Evolutionary conservation across 30 jellyfish, hydroid and myxozoan species (phyloP), one percentile per base, ranked within the genome.

Genomic region (Chrysaora quinquecirrha): DNA sequence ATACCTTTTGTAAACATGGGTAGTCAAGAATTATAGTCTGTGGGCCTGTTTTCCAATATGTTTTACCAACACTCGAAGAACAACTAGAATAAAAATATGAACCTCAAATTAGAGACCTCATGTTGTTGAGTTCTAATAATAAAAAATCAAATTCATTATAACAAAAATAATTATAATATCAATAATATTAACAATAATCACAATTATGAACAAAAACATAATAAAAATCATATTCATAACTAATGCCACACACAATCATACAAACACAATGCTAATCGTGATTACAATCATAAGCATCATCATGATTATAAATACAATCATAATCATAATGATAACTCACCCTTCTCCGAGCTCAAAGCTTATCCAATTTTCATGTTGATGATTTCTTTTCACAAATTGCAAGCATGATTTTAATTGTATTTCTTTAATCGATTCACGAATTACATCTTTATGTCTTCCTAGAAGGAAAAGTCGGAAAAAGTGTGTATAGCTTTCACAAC

Each of bases 51-150:
- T 81, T 75, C 95, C 95, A 84, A 29, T 84, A 84, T 31, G 86
- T 46, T 43, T 74, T 84, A 4, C 95, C 95, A 63, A 84, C 95
- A 67, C 95, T 84, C 7, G 95, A 84, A 11, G 95, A 84, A 56
- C 95, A 84, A 11, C 95, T 84, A 18, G 24, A 47, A 84, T 1
- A 22, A 78, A 30, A 30, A 34, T n/a, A 38, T 6, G 14, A 38
- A 38, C n/a, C n/a, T n/a, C n/a, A n/a, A n/a, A n/a, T n/a, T n/a
- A n/a, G n/a, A n/a, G n/a, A n/a, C n/a, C n/a, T n/a, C n/a, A n/a
- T n/a, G n/a, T n/a, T n/a, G n/a, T n/a, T n/a, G n/a, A n/a, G 58
- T 43, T 43, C 58, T 9, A 9, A 43, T 6, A 43, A 6, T 43
- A 16, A 43, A 9, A 43, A 6, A 43, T 43, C 58, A 43, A 43